These are phyloP conservation scores for Patiria pectinifera DNA, from an alignment of 53 echinoderm and acorn worm genomes.

Conservation along the genomic window DNA sequence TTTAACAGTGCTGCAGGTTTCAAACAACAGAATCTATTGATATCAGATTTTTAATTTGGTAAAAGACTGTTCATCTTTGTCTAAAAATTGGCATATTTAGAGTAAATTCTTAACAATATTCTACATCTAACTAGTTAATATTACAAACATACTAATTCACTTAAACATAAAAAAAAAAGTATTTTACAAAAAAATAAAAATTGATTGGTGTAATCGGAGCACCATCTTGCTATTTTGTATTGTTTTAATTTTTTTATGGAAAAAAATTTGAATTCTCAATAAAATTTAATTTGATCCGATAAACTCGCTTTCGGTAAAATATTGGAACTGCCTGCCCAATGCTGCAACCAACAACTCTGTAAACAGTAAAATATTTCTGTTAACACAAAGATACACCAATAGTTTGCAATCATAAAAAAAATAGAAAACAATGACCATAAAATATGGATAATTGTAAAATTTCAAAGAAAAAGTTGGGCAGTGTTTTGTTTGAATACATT, in stretches of 20 bases:
- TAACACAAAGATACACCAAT: constrained; percentile 50
- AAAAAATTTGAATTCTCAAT: constrained; percentile 2
- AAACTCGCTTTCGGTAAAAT: neutral
- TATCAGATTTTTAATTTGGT: neutral
- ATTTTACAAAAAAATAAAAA: neutral
- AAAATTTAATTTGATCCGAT: neutral
- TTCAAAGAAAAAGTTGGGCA: neutral
- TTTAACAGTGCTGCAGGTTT: neutral
- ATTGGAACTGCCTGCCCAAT: constrained; percentile 54
- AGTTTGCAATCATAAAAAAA: constrained; percentile 23
- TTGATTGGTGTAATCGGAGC: constrained; percentile 18
- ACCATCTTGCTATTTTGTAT: constrained; percentile 28
- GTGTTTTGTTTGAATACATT: neutral
- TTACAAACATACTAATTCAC: neutral
- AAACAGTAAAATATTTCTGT: constrained; percentile 59
- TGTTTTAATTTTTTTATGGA: neutral
- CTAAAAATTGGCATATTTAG: neutral
- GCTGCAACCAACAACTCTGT: constrained; percentile 55
- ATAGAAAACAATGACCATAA: neutral
- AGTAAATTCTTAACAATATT: neutral
- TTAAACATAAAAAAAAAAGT: neutral
- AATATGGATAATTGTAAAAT: neutral
- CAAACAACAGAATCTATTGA: neutral
- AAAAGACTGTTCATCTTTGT: neutral
- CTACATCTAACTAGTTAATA: constrained; percentile 7